Base-by-base conservation (phyloP, 2,113 vertebrate genomes). In the Apteryx mantelli region DNA sequence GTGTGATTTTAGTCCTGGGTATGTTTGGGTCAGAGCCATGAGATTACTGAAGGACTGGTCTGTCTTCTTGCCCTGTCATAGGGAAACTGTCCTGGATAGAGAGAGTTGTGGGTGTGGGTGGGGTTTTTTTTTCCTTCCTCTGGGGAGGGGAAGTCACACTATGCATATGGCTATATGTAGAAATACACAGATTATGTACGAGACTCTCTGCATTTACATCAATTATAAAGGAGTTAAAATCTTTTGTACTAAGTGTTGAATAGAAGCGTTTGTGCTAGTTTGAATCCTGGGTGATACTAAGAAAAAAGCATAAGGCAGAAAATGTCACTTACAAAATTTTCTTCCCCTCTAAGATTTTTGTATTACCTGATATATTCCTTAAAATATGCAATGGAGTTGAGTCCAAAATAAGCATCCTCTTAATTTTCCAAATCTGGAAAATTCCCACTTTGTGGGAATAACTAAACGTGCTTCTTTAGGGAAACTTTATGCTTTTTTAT, bases 41-140 rank as follows among this genome's bases (percentile, higher is more conserved):
- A 82, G 34, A 56, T 86, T 46, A 36, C 4, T 7, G 56, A 66
- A 60, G 36, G 30, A 19, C 24, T 64, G 0, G 0, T 32, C 11
- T 42, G 69, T 68, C 12, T 55, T 17, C 50, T 75, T 75, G 6
- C 9, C 70, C 82, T 89, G 25, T 78, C 25, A 11, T 9, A n/a
- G 32, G 20, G 78, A 28, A 64, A 89, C 75, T 22, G 9, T 85
- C 8, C 25, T 82, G 19, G 14, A 21, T 32, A 56, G n/a, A 74
- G n/a, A 38, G 36, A 38, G 36, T 38, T 38, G 36, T 38, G 36
- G 36, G 36, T 38, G 36, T 7, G 36, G 36, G 36, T 38, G 36
- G 36, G 36, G 36, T 38, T 38, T 11, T 1, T 1, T 55, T 2
- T 58, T 48, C 34, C 83, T 63, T 11, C 16, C 1, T 0, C 1